These are phyloP conservation scores for Barbus barbus DNA, from an alignment of 2,113 vertebrate species.

Conservation along the genomic window DNA sequence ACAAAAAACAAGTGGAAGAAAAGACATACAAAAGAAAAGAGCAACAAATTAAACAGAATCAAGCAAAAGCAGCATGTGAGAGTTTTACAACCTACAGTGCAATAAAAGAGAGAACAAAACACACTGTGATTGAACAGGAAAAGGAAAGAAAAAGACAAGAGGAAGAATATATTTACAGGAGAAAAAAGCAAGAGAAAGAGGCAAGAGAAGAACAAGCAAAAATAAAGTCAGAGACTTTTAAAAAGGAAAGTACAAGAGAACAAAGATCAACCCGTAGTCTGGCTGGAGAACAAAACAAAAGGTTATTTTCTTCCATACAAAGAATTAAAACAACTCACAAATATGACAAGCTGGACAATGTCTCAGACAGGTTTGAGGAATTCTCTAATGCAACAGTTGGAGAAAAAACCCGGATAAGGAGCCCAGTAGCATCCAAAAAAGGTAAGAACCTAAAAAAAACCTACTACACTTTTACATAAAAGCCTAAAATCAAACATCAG, in stretches of 20 bases:
- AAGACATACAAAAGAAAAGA: background rate
- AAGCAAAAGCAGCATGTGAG: background rate
- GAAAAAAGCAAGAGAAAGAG: background rate
- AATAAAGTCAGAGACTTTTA: background rate
- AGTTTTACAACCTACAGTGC: no score
- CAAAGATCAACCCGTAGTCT: background rate
- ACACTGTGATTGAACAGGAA: no score
- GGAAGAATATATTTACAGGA: no score
- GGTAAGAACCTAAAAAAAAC: background rate
- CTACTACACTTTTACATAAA: background rate
- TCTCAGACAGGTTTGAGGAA: background rate
- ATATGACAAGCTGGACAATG: background rate
- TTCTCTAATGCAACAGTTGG: background rate
- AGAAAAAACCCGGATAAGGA: background rate
- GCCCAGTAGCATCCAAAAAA: accelerated
- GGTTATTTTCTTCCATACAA: background rate
- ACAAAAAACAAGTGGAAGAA: background rate
- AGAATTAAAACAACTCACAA: background rate
- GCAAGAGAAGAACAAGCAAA: background rate
- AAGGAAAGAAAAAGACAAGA: no score
- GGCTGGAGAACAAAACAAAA: background rate
- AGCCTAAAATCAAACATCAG: background rate
- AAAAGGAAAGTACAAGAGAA: background rate
- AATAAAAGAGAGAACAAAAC: no score
- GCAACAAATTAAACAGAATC: background rate